phyloP scores from a whole-genome alignment of 2,113 vertebrate species.

The Chloropsis cyanopogon region DNA sequence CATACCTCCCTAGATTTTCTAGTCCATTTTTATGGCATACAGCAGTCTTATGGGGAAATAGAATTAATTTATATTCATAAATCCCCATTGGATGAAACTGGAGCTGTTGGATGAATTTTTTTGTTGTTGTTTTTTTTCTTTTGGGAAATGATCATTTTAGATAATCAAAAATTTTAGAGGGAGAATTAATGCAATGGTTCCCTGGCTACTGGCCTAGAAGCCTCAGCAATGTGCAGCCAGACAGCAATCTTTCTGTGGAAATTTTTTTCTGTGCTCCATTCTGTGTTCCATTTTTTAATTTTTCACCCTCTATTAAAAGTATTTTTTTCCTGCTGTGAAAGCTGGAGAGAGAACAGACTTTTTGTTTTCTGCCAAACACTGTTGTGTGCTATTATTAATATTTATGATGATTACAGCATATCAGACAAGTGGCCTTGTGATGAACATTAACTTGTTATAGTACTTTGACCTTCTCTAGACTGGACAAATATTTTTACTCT shows the following conservation, averaged over 20 bases:
- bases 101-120: not conserved
- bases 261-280: not conserved
- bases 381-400: not conserved
- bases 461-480: conserved; percentile 31
- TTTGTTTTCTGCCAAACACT: not conserved
- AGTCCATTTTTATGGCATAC: not conserved
- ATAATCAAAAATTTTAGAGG: not conserved
- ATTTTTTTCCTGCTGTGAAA: not conserved
- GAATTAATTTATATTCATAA: not conserved
- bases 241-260: not conserved
- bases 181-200: not conserved
- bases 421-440: not conserved
- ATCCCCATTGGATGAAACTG: not conserved
- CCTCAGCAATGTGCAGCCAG: not conserved
- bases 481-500: not conserved
- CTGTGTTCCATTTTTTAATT: not conserved
- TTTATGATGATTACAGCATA: not conserved
- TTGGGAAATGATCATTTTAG: not conserved
- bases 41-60: not conserved
- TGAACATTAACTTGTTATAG: not conserved
- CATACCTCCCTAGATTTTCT: not conserved
- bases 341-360: not conserved
- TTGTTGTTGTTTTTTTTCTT: not conserved
- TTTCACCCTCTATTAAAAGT: not conserved
- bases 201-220: not conserved